phyloP scores from a whole-genome alignment of 2,797 vertebrate species.

The Onychomys arenicola region DNA sequence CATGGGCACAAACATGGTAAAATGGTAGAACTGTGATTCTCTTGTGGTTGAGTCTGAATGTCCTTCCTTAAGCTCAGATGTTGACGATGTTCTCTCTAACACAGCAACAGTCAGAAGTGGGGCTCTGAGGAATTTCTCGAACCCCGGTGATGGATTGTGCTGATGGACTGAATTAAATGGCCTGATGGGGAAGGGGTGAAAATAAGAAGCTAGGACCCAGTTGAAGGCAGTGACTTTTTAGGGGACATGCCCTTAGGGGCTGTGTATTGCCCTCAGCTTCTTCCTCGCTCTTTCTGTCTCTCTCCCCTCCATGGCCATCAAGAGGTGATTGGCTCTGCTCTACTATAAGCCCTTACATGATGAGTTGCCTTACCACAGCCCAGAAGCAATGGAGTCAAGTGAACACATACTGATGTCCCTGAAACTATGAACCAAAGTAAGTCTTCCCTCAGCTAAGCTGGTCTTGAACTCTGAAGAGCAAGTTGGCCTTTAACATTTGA shows the following conservation, averaged over 20 bases:
- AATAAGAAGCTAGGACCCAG: background rate
- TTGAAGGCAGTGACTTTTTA: background rate
- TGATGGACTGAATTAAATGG: background rate
- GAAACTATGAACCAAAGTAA: background rate
- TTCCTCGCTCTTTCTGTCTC: background rate
- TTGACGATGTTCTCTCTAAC: background rate
- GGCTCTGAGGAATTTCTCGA: background rate
- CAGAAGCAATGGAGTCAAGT: background rate
- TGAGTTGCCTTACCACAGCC: background rate
- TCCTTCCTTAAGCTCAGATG: background rate
- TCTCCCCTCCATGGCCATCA: background rate
- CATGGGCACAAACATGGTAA: background rate
- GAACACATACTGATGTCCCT: background rate
- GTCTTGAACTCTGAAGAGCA: background rate
- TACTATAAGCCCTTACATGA: background rate
- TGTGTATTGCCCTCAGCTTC: background rate
- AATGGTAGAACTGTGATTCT: background rate
- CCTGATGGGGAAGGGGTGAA: background rate
- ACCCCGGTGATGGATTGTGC: accelerated
- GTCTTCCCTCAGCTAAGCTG: background rate
- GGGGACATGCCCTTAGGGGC: no score
- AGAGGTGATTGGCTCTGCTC: background rate
- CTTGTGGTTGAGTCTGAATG: background rate
- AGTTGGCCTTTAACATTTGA: no score
- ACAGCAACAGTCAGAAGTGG: background rate